Conservation (phyloP, 92 coral and sea anemone genomes). For the Parazoanthus atlanticus region DNA sequence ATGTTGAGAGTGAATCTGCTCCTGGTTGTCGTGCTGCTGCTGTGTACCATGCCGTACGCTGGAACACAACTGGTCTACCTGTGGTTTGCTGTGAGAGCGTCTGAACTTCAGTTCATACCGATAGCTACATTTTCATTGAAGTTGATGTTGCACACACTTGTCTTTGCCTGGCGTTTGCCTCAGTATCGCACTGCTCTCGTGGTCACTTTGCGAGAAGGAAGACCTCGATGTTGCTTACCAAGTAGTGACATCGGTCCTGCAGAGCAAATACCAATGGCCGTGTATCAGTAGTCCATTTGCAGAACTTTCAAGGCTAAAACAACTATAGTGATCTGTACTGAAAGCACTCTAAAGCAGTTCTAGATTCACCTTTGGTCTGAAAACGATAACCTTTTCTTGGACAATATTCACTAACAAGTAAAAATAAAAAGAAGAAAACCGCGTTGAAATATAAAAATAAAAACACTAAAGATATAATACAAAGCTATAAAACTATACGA, state of each 20-base stretch:
- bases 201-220: not conserved
- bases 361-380: too few species aligned
- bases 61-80: not conserved
- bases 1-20: not conserved
- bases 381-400: too few species aligned
- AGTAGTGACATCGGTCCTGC: not conserved
- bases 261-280: not conserved
- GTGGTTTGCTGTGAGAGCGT: not conserved
- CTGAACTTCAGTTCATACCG: constrained; percentile 6
- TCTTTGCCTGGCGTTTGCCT: constrained; percentile 6
- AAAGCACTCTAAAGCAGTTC: too few species aligned
- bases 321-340: too few species aligned
- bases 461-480: too few species aligned
- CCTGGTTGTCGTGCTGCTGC: not conserved
- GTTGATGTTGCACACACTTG: not conserved
- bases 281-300: not conserved
- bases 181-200: constrained; percentile 12
- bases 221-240: not conserved
- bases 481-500: too few species aligned
- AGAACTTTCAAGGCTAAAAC: too few species aligned
- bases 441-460: too few species aligned
- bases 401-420: too few species aligned
- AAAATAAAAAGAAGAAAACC: too few species aligned
- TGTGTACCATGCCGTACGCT: not conserved
- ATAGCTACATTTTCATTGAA: constrained; percentile 11